Evolutionary conservation across 53 echinoderm and acorn worm species (phyloP).

Genomic region (Apostichopus leukothele): DNA sequence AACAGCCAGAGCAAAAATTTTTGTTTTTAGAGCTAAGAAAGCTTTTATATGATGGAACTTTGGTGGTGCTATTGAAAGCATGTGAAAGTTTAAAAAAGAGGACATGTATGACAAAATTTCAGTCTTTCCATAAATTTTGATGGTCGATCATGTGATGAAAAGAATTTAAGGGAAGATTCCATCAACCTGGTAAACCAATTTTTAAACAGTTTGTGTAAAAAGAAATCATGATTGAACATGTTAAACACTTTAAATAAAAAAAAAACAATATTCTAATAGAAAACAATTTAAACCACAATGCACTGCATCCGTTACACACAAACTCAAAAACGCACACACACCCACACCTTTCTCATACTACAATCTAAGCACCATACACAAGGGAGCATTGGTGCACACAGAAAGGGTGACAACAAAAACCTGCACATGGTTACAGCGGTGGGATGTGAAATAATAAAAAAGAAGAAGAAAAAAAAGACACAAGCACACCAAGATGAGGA

Average conservation of each 20-base stretch:
- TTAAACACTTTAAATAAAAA: too few relatives aligned
- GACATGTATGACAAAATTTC: too few relatives aligned
- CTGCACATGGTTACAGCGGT: constrained; percentile 2
- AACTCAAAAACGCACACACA: not conserved
- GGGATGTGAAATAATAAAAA: constrained; percentile 8
- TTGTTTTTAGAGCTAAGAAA: too few relatives aligned
- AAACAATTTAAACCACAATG: not conserved
- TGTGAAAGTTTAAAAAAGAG: not conserved
- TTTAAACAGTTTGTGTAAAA: too few relatives aligned
- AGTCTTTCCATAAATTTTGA: too few relatives aligned
- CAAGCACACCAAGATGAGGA: constrained; percentile 31
- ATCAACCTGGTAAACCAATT: too few relatives aligned
- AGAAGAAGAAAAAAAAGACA: constrained; percentile 10
- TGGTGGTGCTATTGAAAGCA: not conserved
- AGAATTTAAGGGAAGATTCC: too few relatives aligned
- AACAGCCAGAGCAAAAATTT: too few relatives aligned
- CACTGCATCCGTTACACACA: constrained; percentile 22
- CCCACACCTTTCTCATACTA: constrained; percentile 6
- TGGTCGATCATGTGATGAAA: too few relatives aligned
- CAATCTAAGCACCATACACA: constrained; percentile 19
- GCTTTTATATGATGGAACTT: too few relatives aligned
- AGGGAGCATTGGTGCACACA: constrained; percentile 24
- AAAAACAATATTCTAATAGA: not conserved
- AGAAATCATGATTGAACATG: too few relatives aligned
- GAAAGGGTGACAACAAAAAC: not conserved